These are phyloP conservation scores for Leptoclinus maculatus DNA, from an alignment of 2,797 vertebrate species.

Conservation along the genomic window DNA sequence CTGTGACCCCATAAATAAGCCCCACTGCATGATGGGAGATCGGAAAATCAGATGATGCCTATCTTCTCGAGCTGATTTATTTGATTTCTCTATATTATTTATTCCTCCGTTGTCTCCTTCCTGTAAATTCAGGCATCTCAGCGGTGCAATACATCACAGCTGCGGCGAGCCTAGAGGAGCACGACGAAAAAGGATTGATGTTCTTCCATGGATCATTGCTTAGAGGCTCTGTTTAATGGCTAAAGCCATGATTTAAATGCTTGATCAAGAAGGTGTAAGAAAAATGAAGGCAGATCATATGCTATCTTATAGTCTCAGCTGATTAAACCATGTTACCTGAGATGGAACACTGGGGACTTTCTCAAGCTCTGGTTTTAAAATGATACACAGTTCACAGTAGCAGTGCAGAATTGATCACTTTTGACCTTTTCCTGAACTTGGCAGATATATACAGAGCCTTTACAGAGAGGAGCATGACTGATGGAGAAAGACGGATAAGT, in stretches of 20 bases:
- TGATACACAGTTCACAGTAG: constrained; percentile 29
- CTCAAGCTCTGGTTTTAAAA: constrained; percentile 35
- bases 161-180: constrained; percentile 57
- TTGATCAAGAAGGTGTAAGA: constrained; percentile 30
- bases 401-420: constrained; percentile 62
- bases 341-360: constrained; percentile 17
- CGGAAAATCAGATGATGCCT: constrained; percentile 67
- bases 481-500: constrained; percentile 47
- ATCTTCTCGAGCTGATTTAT: constrained; percentile 72
- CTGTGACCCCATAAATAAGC: constrained; percentile 75
- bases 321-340: constrained; percentile 11
- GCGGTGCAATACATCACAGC: constrained; percentile 70
- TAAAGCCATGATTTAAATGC: constrained; percentile 54
- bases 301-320: constrained; percentile 19
- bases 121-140: constrained; percentile 57
- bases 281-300: constrained; percentile 17
- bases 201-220: constrained; percentile 46
- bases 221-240: constrained; percentile 50
- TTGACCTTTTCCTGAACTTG: constrained; percentile 79
- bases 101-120: constrained; percentile 45
- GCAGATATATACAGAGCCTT: constrained; percentile 70
- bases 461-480: constrained; percentile 36
- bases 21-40: constrained; percentile 61
- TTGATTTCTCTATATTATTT: constrained; percentile 73
- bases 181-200: constrained; percentile 57